A percentile compares a stretch with the other conserved stretches of the same genome.
Evolutionary conservation across 2,113 vertebrate genomes (phyloP).

Genomic region (Typhlomys cinereus): DNA sequence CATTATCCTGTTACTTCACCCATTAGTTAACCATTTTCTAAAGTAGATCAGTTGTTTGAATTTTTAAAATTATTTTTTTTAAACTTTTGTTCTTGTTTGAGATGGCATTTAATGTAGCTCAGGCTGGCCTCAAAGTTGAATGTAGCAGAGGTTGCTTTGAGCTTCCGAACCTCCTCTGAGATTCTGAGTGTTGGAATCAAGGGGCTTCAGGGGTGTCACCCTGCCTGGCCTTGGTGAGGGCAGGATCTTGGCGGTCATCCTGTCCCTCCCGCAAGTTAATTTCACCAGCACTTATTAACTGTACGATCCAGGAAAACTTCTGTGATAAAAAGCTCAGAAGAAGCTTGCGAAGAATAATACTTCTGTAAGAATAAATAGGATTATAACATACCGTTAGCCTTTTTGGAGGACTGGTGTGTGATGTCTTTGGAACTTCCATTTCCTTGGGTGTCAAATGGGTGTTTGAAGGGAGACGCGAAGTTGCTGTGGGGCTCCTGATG

Average conservation of each 20-base stretch:
- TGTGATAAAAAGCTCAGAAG: too few species aligned
- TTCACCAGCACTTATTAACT: rapidly evolving
- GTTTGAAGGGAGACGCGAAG: neutral
- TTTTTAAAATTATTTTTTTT: neutral
- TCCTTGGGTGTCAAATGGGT: neutral
- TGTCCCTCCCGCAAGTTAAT: rapidly evolving
- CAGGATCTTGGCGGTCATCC: neutral
- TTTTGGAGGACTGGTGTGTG: too few species aligned
- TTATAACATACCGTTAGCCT: too few species aligned
- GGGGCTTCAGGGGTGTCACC: too few species aligned
- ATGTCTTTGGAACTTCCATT: neutral
- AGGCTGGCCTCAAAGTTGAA: neutral
- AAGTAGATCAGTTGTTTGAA: neutral
- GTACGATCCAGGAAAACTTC: neutral
- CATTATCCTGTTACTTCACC: neutral
- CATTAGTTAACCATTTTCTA: rapidly evolving
- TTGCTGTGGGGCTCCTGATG: too few species aligned
- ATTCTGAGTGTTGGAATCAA: neutral
- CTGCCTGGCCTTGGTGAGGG: neutral
- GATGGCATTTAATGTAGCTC: neutral
- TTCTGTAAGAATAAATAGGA: too few species aligned
- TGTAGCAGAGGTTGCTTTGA: neutral
- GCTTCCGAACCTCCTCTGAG: too few species aligned
- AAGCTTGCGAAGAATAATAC: too few species aligned
- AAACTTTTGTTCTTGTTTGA: neutral